Percentiles rank a stretch among this genome's conserved stretches.
Evolutionary conservation across 1,140 invertebrate species (phyloP).

Genomic region (Gonioctena quinquepunctata): DNA sequence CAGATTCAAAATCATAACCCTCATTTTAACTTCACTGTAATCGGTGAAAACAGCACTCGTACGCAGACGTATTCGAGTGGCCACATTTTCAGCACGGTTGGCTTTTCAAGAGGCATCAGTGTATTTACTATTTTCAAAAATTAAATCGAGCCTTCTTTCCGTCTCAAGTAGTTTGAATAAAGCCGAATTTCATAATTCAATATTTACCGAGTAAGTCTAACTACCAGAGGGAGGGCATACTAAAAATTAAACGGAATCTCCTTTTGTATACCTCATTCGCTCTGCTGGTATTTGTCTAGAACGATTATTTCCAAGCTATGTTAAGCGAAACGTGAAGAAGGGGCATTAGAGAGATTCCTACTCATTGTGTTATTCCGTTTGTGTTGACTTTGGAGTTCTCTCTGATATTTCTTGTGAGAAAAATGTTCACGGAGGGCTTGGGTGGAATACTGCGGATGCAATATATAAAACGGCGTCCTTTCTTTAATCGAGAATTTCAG

Average conservation of each 20-base stretch:
- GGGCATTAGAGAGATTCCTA: constrained; percentile 5
- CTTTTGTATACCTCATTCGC: constrained; percentile 2
- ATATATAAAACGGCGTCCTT: too few relatives aligned
- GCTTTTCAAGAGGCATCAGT: not conserved
- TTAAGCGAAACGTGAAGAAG: not conserved
- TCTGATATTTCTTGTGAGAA: not conserved
- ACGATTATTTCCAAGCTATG: constrained; percentile 4
- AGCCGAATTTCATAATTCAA: not conserved
- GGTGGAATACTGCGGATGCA: not conserved
- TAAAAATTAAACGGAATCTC: constrained; percentile 2
- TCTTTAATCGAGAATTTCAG: too few relatives aligned
- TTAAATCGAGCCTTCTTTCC: not conserved
- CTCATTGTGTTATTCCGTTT: constrained; percentile 12
- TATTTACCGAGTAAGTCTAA: not conserved
- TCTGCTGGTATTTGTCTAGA: not conserved
- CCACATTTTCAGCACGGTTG: not conserved
- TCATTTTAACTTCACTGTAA: too few relatives aligned
- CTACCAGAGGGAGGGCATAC: not conserved
- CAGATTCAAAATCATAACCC: too few relatives aligned
- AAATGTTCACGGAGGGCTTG: not conserved
- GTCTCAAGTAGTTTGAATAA: not conserved
- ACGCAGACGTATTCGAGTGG: not conserved
- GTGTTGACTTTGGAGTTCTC: not conserved
- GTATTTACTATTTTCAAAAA: not conserved
- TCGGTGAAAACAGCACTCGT: too few relatives aligned